Conservation (phyloP, 2,888 invertebrate species). For the Tenthredo amoena region DNA sequence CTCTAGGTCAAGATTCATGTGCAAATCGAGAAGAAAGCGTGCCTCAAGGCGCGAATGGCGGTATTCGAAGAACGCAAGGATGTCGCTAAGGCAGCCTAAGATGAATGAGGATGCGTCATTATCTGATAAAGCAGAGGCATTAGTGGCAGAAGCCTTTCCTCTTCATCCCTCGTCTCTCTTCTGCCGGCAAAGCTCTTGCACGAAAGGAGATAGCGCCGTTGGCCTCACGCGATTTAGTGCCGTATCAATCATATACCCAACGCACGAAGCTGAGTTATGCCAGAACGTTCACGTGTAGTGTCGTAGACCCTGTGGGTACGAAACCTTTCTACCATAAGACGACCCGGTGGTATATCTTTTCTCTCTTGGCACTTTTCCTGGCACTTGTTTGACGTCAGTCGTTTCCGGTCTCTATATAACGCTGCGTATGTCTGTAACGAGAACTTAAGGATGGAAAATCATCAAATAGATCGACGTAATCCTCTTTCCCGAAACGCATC, state of each 20-base stretch:
- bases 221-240: conserved; percentile 50
- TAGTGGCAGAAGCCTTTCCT: conserved; percentile 43
- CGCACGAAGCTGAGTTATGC: conserved; percentile 47
- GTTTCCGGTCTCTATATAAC: background rate
- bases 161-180: conserved; percentile 23
- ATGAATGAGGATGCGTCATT: conserved; percentile 51
- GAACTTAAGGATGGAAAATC: background rate
- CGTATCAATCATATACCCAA: conserved; percentile 51
- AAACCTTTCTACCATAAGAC: background rate
- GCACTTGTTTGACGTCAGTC: background rate
- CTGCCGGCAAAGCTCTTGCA: conserved; percentile 34
- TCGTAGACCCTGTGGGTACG: conserved; percentile 12
- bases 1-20: conserved; percentile 18
- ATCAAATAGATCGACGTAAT: background rate
- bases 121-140: conserved; percentile 52
- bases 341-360: background rate
- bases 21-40: conserved; percentile 5
- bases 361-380: background rate
- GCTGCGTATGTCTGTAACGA: background rate
- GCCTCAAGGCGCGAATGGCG: background rate
- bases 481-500: background rate
- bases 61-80: conserved; percentile 14
- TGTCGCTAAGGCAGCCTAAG: conserved; percentile 43
- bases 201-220: conserved; percentile 37
- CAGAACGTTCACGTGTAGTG: conserved; percentile 27